Evolutionary conservation across 2,113 vertebrate species (phyloP), one percentile per base, ranked within the genome.

Genomic region (Seriola dumerili): DNA sequence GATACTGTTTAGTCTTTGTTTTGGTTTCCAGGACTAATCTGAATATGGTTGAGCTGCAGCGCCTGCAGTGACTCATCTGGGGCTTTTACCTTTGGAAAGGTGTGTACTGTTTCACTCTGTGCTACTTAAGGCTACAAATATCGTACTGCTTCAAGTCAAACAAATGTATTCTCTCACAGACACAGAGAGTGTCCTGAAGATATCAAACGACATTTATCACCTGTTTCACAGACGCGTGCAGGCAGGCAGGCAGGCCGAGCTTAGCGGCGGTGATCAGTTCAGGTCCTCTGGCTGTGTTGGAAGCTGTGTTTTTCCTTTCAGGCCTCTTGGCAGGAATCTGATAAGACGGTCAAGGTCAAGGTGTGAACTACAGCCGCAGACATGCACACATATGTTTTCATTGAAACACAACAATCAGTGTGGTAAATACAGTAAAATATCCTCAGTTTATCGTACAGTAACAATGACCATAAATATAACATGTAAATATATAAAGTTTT

Each of bases 1-100:
- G 16, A 21, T 61, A 13, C 44, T 80, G 73, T 86, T 86, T 69
- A 17, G 83, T 76, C 78, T 91, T 80, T 90, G 78, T 73, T 79
- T 85, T 83, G 85, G 50, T 63, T 75, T 72, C 65, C 25, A 44
- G 59, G 23, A 6, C 34, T 77, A 52, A 66, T 69, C 76, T 81
- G n/a, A 23, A 34, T 48, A 16, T 8, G 52, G 40, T 10, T 54
- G 52, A 73, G 17, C 4, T 34, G 38, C 62, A 1, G 66, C 3
- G 9, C 62, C 70, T 1, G 0, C 46, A 3, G 42, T 81, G 88
- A 90, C 63, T 90, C 84, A 77, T 62, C 25, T 3, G 0, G 21
- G 71, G 55, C 8, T 76, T 86, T 89, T 76, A 69, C 78, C 76
- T 80, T 25, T 61, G 17, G 8, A 64, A 61, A 81, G 75, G 63